Base-by-base conservation (phyloP, 2,797 vertebrate species). In the Poeciliopsis turneri region DNA sequence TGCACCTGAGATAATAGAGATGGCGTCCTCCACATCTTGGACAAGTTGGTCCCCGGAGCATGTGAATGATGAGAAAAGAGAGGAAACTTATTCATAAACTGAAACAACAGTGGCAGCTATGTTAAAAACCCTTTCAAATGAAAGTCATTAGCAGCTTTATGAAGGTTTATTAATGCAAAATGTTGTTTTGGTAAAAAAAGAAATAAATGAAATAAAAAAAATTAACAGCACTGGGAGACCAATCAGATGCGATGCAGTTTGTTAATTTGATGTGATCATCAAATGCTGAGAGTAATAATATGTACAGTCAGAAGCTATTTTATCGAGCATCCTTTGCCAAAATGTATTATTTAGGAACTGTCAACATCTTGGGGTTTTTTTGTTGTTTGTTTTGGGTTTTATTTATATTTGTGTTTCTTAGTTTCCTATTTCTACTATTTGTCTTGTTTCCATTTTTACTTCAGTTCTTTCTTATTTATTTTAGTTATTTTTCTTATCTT, bases 1-100 rank as follows among this genome's bases (percentile, higher is more conserved):
- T 81, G 61, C 33, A 45, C 61, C 69, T 73, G 57, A 78, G 72
- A 80, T 30, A 73, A 61, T 61, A 16, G 69, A 76, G 71, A 71
- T 68, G 25, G 77, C 9, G 33, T 25, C 2, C n/a, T 75, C 53
- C 61, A 80, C 39, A 61, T 66, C 55, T n/a, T 18, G 30, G 20
- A 74, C 80, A 33, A 45, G 77, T 74, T 61, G 18, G 59, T 47
- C 61, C 39, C 57, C 4, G 49, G 57, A 10, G 28, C 47, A 72
- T 30, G 39, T 74, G 3, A 36, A 59, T 9, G 15, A 23, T 47
- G n/a, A 33, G 39, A 72, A 5, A 9, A 47, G 36, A 49, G 28
- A 15, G 11, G 11, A n/a, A 43, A 15, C 15, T 5, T 25, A 68
- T 43, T 41, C 11, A 30, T 49, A 28, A 46, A 74, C 23, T 72